Evolutionary conservation across 2,113 vertebrate species (phyloP).

Genomic region (Monarcha castaneiventris): DNA sequence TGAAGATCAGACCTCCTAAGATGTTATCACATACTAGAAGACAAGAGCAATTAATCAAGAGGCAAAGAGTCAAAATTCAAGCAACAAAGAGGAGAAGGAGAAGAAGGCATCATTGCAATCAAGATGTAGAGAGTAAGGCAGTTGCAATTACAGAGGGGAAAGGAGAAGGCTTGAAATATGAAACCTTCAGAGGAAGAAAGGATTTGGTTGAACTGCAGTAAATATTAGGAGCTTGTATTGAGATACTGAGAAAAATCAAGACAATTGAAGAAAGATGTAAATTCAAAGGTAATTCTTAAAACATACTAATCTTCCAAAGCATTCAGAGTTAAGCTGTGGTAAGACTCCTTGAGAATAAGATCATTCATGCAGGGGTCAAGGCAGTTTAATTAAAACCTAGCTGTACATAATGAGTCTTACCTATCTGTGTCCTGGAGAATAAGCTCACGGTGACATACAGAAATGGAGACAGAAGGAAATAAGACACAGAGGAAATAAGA

Average conservation of each 20-base stretch:
- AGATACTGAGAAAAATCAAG: neutral
- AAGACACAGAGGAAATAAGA: neutral
- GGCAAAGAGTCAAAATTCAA: neutral
- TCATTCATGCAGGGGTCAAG: neutral
- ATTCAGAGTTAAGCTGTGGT: neutral
- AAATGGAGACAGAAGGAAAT: neutral
- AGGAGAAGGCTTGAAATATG: neutral
- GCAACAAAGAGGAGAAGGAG: neutral
- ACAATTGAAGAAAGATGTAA: neutral
- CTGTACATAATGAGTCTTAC: neutral
- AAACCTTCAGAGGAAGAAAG: neutral
- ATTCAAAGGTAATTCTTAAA: neutral
- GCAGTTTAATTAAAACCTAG: neutral
- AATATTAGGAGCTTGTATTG: neutral
- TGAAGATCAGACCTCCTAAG: neutral
- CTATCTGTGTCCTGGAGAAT: neutral
- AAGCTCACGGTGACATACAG: neutral
- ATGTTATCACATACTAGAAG: neutral
- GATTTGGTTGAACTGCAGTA: neutral
- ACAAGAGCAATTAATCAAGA: neutral
- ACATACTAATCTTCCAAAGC: neutral
- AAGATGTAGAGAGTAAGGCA: neutral
- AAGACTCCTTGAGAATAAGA: neutral
- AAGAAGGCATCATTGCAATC: neutral
- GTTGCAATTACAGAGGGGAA: neutral